These are phyloP conservation scores for Eupithecia centaureata DNA, from an alignment of 2,888 invertebrate species.

Conservation along the genomic window DNA sequence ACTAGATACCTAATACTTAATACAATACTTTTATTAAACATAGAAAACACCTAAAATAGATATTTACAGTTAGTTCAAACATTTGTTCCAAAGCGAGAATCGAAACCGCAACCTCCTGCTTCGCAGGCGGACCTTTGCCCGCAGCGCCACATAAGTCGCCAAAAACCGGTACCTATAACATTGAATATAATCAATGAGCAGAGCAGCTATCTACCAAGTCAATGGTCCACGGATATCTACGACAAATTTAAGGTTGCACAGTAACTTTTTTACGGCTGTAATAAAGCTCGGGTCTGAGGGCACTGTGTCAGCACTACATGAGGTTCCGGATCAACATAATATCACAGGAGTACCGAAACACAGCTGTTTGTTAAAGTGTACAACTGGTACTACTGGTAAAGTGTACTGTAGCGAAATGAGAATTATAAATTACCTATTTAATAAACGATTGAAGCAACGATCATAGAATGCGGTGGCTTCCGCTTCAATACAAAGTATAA, in stretches of 20 bases:
- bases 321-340: constrained; percentile 1
- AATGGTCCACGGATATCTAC: constrained; percentile 30
- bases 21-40: too few species aligned
- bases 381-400: too few species aligned
- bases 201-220: constrained; percentile 26
- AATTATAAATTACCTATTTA: background rate
- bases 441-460: too few species aligned
- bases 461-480: too few species aligned
- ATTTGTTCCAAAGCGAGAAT: too few species aligned
- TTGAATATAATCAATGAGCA: constrained; percentile 32
- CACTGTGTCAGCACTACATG: constrained; percentile 34
- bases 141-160: too few species aligned
- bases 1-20: too few species aligned
- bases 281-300: constrained; percentile 40
- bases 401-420: background rate
- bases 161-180: constrained; percentile 16
- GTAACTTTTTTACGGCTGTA: constrained; percentile 43
- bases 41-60: too few species aligned
- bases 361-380: background rate
- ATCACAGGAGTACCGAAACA: background rate
- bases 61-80: too few species aligned
- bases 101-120: too few species aligned
- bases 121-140: too few species aligned
- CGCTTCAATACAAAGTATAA: too few species aligned
- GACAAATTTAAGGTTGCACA: constrained; percentile 42